A percentile compares a stretch with the other conserved stretches of the same genome.
phyloP scores from a whole-genome alignment of 2,113 vertebrate species.

The Hippocampus barbouri region DNA sequence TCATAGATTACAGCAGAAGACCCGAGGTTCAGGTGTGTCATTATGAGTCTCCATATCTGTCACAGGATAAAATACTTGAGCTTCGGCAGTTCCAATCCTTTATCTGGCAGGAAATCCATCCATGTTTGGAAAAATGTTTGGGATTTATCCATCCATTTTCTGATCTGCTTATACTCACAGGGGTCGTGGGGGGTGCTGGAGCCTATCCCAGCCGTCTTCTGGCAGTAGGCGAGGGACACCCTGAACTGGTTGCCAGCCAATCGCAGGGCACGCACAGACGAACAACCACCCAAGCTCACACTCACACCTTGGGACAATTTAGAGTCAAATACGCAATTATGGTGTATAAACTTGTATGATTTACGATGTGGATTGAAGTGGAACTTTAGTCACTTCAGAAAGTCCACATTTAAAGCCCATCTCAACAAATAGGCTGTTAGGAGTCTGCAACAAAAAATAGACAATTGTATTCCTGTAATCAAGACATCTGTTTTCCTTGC shows the following conservation, averaged over 20 bases:
- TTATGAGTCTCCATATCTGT: constrained; percentile 54
- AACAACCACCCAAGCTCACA: no score
- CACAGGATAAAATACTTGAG: constrained; percentile 38
- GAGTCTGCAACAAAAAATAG: background rate
- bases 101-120: background rate
- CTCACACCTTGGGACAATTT: no score
- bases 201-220: no score
- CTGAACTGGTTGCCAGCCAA: no score
- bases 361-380: background rate
- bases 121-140: background rate
- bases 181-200: no score
- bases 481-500: constrained; percentile 2
- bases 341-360: background rate
- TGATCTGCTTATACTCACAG: no score
- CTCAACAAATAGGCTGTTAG: constrained; percentile 4
- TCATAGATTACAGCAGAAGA: constrained; percentile 40
- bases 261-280: no score
- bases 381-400: constrained; percentile 5
- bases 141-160: background rate
- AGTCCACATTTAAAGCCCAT: background rate
- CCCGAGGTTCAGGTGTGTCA: constrained; percentile 41
- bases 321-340: background rate
- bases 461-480: background rate
- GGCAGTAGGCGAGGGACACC: no score
- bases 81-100: background rate